Percentiles rank a stretch among this genome's conserved stretches.
Evolutionary conservation across 2,888 invertebrate species (phyloP).

Genomic region (Hyposoter dolosus): DNA sequence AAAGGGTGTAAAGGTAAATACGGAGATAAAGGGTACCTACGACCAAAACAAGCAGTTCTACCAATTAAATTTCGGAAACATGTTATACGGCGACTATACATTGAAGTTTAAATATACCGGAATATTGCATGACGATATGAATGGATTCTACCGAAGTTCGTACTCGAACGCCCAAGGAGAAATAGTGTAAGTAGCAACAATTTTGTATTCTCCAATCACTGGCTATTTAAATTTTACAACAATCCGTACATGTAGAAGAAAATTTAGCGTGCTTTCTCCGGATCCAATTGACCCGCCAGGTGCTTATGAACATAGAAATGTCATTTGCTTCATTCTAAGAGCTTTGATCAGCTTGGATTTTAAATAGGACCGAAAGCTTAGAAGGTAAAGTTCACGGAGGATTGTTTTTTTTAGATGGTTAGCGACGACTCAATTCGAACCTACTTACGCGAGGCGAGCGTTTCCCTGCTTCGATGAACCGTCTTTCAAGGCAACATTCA

Average conservation of each 20-base stretch:
- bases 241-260: not conserved
- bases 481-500: conserved; percentile 88
- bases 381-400: not conserved
- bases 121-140: conserved; percentile 87
- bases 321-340: not conserved
- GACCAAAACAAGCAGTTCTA: conserved; percentile 40
- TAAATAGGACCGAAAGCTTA: not conserved
- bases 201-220: not conserved
- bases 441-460: conserved; percentile 88
- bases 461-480: conserved; percentile 94
- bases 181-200: conserved; percentile 75
- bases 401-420: conserved; percentile 85
- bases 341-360: not conserved
- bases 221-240: not conserved
- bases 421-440: conserved; percentile 90
- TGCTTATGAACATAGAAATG: not conserved
- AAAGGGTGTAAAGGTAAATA: no score
- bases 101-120: conserved; percentile 86
- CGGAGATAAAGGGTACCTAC: not conserved
- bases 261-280: not conserved
- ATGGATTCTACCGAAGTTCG: conserved; percentile 89
- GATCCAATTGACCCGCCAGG: not conserved
- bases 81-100: conserved; percentile 83
- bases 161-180: conserved; percentile 85
- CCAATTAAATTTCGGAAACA: rapidly evolving